Evolutionary conservation across 2,113 vertebrate genomes (phyloP), one percentile per base, ranked within the genome.

Genomic region (Chionis minor): DNA sequence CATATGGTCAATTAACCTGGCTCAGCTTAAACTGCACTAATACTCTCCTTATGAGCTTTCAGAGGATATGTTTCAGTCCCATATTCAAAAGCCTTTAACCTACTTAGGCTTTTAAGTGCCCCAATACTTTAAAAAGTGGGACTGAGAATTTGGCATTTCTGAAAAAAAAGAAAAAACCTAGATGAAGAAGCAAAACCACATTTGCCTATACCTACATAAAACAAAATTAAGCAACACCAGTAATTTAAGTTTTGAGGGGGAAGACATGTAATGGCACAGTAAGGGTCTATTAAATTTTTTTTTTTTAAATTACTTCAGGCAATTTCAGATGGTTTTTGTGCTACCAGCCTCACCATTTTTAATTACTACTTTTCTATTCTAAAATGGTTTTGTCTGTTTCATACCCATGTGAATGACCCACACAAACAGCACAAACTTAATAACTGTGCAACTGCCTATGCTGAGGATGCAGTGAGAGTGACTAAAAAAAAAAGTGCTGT

Each of bases 141-240:
- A 71, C 38, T 14, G 8, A 73, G 26, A 56, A 65, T 10, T 1
- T 40, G 16, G 38, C 16, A 55, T 7, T 56, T 49, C 11, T 8
- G 14, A 3, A 4, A 14, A 4, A 19, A 18, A 24, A n/a, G 9
- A 8, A 51, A 38, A 24, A 14, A 20, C 4, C 54, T 20, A 23
- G 5, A 28, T 24, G 4, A 9, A 4, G 49, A 19, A 24, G 26
- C 42, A 59, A 51, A 59, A 26, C 4, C 26, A 30, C 0, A 0
- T n/a, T 62, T 81, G 24, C 38, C n/a, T 42, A 38, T 2, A 3
- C 12, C 71, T 61, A 66, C 14, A 27, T 27, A 38, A 59, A 71
- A 77, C 26, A 51, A 54, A 87, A 73, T 17, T 22, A 62, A 72
- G 12, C 13, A 32, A 55, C n/a, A 19, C 1, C 8, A 78, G 13